Percentiles rank a stretch among this genome's conserved stretches.
Evolutionary conservation across 2,113 vertebrate genomes (phyloP).

Genomic region (Anhinga rufa): DNA sequence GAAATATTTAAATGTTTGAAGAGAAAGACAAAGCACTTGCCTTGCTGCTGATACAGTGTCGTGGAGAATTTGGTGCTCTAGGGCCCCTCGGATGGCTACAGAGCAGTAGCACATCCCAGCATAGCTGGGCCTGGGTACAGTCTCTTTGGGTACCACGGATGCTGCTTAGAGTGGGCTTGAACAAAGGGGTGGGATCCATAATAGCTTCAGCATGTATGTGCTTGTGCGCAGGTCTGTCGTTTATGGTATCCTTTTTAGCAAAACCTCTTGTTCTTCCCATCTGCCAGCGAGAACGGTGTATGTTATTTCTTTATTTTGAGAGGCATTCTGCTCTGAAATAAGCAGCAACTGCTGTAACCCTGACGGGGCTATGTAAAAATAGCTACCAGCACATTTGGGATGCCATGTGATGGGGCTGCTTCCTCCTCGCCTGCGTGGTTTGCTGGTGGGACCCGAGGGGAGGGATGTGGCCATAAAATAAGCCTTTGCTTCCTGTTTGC

Average conservation of each 20-base stretch:
- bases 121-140: background rate
- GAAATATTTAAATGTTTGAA: background rate
- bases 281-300: background rate
- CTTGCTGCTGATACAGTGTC: background rate
- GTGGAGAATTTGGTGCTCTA: background rate
- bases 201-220: accelerated
- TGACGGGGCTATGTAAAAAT: background rate
- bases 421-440: background rate
- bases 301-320: background rate
- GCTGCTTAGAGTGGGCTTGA: background rate
- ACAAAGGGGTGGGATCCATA: too few relatives aligned
- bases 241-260: background rate
- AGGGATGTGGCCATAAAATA: background rate
- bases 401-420: background rate
- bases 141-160: background rate
- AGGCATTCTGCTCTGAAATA: background rate
- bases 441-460: background rate
- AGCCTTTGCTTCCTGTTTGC: background rate
- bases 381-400: background rate
- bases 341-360: background rate
- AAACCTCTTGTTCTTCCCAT: background rate
- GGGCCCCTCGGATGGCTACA: background rate
- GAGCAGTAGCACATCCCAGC: background rate
- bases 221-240: background rate
- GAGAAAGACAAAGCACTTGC: background rate